A percentile compares a stretch with the other conserved stretches of the same genome.
Evolutionary conservation across 2,797 vertebrate species (phyloP).

Genomic region (Gymnothorax reevesii): DNA sequence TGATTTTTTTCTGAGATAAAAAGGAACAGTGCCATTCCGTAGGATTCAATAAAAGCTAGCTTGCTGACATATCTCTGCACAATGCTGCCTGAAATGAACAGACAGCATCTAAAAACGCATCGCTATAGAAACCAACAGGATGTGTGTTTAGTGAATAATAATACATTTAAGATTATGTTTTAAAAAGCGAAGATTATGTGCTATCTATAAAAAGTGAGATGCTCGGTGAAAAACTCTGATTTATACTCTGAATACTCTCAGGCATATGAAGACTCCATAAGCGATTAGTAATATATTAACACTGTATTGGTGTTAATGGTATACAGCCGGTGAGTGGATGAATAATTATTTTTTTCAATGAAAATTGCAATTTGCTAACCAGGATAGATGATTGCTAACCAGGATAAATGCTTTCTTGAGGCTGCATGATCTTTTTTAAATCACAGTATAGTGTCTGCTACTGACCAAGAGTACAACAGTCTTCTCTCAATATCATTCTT

Average conservation of each 20-base stretch:
- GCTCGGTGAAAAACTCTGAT: constrained; percentile 1
- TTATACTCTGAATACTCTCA: not conserved
- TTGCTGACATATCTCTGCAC: not conserved
- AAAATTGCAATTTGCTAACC: not conserved
- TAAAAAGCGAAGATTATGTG: not conserved
- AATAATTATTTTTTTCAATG: not conserved
- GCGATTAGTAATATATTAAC: not conserved
- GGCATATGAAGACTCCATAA: not conserved
- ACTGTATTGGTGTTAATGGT: not conserved
- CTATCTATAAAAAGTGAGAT: not conserved
- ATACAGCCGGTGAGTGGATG: not conserved
- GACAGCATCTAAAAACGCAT: not conserved
- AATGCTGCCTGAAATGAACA: not conserved
- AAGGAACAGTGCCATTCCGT: not conserved
- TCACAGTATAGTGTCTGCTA: not conserved
- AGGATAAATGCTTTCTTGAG: not conserved
- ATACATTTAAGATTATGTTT: not conserved
- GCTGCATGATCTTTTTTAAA: not conserved
- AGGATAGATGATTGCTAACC: not conserved
- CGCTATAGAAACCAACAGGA: not conserved
- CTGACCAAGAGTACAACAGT: not conserved
- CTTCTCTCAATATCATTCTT: not conserved
- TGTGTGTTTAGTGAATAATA: not conserved
- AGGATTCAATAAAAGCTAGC: not conserved
- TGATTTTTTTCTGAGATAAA: not conserved